Conservation (phyloP, 2,888 invertebrate species). For the Theretra japonica region DNA sequence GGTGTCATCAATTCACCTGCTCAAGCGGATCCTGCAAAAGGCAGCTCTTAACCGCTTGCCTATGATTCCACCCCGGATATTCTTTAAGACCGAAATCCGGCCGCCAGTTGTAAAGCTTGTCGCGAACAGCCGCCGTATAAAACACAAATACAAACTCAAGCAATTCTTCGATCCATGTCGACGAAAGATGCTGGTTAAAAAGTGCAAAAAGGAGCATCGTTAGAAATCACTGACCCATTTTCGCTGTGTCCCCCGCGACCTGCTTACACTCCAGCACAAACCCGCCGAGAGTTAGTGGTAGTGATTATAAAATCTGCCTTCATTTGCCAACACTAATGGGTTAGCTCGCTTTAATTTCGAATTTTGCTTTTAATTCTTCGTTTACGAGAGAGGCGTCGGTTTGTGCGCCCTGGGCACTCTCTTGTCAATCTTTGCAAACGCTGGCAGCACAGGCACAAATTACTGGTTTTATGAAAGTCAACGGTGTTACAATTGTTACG, state of each 20-base stretch:
- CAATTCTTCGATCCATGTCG: slow-evolving; percentile 39
- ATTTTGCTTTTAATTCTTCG: slow-evolving; percentile 31
- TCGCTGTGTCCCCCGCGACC: slow-evolving; percentile 41
- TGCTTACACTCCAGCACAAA: slow-evolving; percentile 38
- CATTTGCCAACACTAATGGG: slow-evolving; percentile 36
- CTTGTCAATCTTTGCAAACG: slow-evolving; percentile 5
- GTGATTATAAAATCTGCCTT: slow-evolving; percentile 33
- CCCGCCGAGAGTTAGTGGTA: slow-evolving; percentile 25
- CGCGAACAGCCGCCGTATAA: not conserved
- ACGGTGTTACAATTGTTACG: slow-evolving; percentile 11
- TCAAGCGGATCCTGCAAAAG: slow-evolving; percentile 12
- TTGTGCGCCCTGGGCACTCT: not conserved
- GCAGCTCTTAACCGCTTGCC: slow-evolving; percentile 8
- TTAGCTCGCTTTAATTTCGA: slow-evolving; percentile 23
- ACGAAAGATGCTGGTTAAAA: slow-evolving; percentile 48
- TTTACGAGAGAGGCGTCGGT: not conserved
- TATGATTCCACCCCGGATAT: slow-evolving; percentile 14
- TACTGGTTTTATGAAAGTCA: slow-evolving; percentile 13
- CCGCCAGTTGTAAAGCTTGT: not conserved
- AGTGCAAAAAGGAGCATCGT: slow-evolving; percentile 64
- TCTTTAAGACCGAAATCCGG: slow-evolving; percentile 12
- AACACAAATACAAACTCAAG: slow-evolving; percentile 40
- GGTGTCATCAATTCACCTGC: not conserved
- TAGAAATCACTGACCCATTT: slow-evolving; percentile 68
- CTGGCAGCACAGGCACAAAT: not conserved